A percentile compares a stretch with the other conserved stretches of the same genome.
These are phyloP conservation scores for Brachionus asplanchnoidis DNA, from an alignment of 1,140 invertebrate species.

Conservation along the genomic window DNA sequence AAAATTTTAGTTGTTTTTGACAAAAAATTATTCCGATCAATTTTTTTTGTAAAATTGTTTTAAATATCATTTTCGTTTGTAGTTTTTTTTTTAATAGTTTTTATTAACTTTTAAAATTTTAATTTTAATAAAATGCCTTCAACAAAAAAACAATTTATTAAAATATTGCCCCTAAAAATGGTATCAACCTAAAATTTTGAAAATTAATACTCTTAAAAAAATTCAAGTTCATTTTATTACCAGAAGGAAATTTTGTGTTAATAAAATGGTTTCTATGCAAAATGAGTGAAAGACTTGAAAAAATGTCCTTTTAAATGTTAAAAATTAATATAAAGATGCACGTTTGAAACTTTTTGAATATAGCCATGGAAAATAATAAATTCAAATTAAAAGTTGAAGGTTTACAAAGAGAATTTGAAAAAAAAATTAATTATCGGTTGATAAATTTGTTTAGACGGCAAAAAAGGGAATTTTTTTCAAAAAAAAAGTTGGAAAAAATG, in stretches of 20 bases:
- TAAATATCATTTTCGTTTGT: background rate
- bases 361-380: slow-evolving; percentile 38
- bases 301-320: background rate
- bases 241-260: background rate
- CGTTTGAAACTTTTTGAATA: background rate
- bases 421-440: background rate
- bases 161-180: background rate
- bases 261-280: background rate
- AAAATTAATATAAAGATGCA: background rate
- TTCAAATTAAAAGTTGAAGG: background rate
- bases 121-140: background rate
- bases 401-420: background rate
- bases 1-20: background rate
- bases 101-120: background rate
- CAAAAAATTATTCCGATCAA: background rate
- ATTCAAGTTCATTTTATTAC: background rate
- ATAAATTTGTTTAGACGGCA: background rate
- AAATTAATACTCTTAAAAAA: no score
- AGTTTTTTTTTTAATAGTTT: background rate
- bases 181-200: no score
- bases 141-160: background rate
- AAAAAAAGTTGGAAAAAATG: background rate
- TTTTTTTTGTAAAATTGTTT: background rate
- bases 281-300: background rate
- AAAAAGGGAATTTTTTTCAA: background rate